These are phyloP conservation scores for Paramisgurnus dabryanus DNA, from an alignment of 2,113 vertebrate genomes.

Conservation along the genomic window DNA sequence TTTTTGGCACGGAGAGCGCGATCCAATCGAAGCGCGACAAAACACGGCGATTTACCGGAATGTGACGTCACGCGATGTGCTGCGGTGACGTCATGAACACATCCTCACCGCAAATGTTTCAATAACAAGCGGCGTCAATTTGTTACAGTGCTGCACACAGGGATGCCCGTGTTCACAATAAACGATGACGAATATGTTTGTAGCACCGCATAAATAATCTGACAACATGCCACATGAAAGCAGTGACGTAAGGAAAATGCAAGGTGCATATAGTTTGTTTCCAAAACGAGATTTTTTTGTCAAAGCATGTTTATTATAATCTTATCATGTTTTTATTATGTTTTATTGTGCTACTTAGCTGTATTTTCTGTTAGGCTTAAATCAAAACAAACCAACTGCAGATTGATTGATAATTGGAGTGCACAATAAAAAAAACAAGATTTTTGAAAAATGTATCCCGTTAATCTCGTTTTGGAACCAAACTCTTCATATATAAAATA, in stretches of 20 bases:
- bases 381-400: too few species aligned
- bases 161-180: not conserved
- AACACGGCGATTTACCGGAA: conserved; percentile 16
- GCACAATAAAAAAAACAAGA: too few species aligned
- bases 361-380: too few species aligned
- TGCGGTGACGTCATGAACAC: not conserved
- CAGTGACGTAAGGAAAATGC: not conserved
- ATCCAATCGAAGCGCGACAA: not conserved
- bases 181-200: not conserved
- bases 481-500: too few species aligned
- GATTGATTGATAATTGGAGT: too few species aligned
- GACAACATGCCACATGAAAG: not conserved
- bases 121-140: not conserved
- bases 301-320: too few species aligned
- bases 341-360: too few species aligned
- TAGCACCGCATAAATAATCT: not conserved
- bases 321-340: too few species aligned
- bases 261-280: not conserved
- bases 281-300: too few species aligned
- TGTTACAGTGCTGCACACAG: too few species aligned
- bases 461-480: too few species aligned
- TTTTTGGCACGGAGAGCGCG: not conserved
- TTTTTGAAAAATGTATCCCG: too few species aligned
- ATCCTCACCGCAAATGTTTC: not conserved
- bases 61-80: conserved; percentile 16